Evolutionary conservation across 2,113 vertebrate genomes (phyloP).

Genomic region (Girardinichthys multiradiatus): DNA sequence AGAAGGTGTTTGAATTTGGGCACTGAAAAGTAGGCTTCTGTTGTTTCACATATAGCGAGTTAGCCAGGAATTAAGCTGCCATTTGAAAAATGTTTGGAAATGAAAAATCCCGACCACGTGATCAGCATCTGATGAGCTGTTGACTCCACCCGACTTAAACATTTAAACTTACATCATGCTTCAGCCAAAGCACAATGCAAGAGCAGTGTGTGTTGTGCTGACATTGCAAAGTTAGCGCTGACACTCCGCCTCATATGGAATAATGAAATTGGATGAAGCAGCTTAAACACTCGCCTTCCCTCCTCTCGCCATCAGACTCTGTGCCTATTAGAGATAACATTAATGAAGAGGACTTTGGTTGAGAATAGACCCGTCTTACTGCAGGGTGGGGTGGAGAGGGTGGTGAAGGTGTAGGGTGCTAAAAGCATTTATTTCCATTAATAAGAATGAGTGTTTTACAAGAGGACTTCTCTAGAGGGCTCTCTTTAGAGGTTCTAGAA

Average conservation of each 20-base stretch:
- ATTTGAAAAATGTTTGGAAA: constrained; percentile 20
- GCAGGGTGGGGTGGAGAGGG: constrained; percentile 2
- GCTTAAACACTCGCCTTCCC: constrained; percentile 69
- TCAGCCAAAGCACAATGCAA: constrained; percentile 30
- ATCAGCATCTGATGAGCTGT: constrained; percentile 23
- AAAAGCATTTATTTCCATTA: constrained; percentile 74
- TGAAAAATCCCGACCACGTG: constrained; percentile 20
- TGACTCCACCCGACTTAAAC: constrained; percentile 1
- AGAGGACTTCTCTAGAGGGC: constrained; percentile 55
- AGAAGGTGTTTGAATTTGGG: constrained; percentile 36
- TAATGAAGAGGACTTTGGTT: constrained; percentile 79
- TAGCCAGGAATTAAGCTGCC: constrained; percentile 14
- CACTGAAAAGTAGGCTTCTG: constrained; percentile 2
- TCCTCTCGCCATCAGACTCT: constrained; percentile 64
- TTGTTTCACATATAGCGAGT: constrained; percentile 6
- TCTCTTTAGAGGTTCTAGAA: constrained; percentile 52
- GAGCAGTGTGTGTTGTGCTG: constrained; percentile 44
- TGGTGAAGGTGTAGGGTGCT: constrained; percentile 1
- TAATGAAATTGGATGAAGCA: constrained; percentile 79
- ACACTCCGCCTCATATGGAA: constrained; percentile 69
- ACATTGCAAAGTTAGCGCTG: constrained; percentile 65
- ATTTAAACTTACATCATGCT: constrained; percentile 38
- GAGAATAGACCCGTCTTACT: constrained; percentile 72
- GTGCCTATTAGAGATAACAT: constrained; percentile 80
- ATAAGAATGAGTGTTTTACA: constrained; percentile 64